phyloP scores from a whole-genome alignment of 2,113 vertebrate species.

The Micronycteris hirsuta region DNA sequence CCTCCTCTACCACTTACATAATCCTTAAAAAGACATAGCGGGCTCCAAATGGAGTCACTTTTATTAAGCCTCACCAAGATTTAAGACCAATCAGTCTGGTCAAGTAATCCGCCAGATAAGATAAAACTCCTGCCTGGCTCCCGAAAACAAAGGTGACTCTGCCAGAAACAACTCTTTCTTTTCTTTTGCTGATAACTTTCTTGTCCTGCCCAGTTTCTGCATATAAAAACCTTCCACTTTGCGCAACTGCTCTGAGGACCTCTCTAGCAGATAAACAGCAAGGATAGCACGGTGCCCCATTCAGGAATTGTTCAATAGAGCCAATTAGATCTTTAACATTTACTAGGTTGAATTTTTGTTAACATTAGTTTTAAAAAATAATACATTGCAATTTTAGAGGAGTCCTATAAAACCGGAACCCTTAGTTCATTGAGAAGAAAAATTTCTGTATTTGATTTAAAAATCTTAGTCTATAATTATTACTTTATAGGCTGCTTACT shows the following conservation, averaged over 20 bases:
- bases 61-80: background rate
- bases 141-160: background rate
- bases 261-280: background rate
- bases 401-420: background rate
- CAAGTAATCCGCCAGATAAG: background rate
- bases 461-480: background rate
- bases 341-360: background rate
- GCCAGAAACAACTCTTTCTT: background rate
- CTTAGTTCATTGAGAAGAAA: background rate
- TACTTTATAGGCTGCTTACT: background rate
- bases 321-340: background rate
- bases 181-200: background rate
- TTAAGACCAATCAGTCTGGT: background rate
- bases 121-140: no score
- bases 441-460: background rate
- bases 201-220: no score
- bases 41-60: background rate
- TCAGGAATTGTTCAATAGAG: background rate
- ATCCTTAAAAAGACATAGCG: background rate
- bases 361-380: background rate
- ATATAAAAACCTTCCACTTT: background rate
- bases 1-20: background rate
- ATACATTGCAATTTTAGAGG: background rate
- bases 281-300: background rate
- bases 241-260: background rate